Conservation (phyloP, 1,140 invertebrate species). For the Polypedilum vanderplanki region DNA sequence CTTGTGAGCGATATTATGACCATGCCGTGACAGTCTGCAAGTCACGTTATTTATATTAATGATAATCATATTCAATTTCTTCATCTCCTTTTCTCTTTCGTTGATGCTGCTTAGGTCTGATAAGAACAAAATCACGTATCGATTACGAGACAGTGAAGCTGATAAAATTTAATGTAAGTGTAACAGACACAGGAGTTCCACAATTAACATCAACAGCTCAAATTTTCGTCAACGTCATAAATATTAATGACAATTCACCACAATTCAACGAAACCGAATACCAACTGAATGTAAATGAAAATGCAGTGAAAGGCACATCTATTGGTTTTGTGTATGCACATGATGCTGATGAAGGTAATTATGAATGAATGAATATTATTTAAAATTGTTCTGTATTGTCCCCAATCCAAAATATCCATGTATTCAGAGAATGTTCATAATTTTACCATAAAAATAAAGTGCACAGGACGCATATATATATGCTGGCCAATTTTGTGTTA, state of each 20-base stretch:
- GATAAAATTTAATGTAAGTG: conserved; percentile 70
- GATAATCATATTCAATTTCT: conserved; percentile 26
- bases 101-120: conserved; percentile 53
- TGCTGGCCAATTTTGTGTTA: background rate
- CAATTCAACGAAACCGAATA: conserved; percentile 63
- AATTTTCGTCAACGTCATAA: conserved; percentile 69
- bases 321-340: conserved; percentile 62
- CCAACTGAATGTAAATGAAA: conserved; percentile 63
- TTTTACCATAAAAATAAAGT: background rate
- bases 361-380: background rate
- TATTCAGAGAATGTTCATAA: conserved; percentile 3
- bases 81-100: conserved; percentile 30
- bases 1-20: conserved; percentile 6
- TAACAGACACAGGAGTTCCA: conserved; percentile 77
- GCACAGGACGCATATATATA: background rate
- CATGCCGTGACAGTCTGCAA: conserved; percentile 20
- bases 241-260: conserved; percentile 83
- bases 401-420: background rate
- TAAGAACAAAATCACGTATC: conserved; percentile 67
- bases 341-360: conserved; percentile 63
- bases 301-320: conserved; percentile 59
- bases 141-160: conserved; percentile 74
- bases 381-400: background rate
- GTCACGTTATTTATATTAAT: conserved; percentile 25
- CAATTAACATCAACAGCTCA: conserved; percentile 65